Conservation (phyloP, 2,797 vertebrate genomes). For the Leptatherina wallacei region DNA sequence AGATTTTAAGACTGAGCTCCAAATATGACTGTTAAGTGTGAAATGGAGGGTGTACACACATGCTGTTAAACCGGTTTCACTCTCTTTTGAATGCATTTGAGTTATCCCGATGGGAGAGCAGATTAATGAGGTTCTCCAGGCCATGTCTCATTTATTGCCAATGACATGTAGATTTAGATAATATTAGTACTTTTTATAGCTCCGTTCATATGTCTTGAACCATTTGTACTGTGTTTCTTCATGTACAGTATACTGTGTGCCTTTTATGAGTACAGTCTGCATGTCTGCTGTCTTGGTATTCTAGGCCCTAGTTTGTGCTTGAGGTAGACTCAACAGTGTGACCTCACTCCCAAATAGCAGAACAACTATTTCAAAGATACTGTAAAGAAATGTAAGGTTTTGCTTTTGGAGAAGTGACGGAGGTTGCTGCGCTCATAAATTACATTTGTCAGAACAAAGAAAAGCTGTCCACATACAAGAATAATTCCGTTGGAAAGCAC, state of each 20-base stretch:
- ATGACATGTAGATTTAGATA: constrained; percentile 61
- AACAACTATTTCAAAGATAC: constrained; percentile 46
- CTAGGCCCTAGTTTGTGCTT: constrained; percentile 75
- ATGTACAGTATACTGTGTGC: constrained; percentile 80
- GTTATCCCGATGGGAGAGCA: constrained; percentile 36
- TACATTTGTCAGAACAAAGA: constrained; percentile 32
- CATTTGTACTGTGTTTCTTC: constrained; percentile 72
- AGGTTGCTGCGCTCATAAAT: constrained; percentile 22
- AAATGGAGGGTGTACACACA: constrained; percentile 24
- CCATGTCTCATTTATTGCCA: constrained; percentile 62
- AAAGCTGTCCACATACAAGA: constrained; percentile 26
- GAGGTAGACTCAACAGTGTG: constrained; percentile 69
- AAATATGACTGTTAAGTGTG: constrained; percentile 29
- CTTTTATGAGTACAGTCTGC: constrained; percentile 77
- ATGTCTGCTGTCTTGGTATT: constrained; percentile 78
- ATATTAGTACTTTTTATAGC: constrained; percentile 68
- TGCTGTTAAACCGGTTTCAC: constrained; percentile 40
- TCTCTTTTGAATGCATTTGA: constrained; percentile 33
- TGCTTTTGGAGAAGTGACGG: constrained; percentile 32
- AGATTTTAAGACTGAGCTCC: constrained; percentile 18
- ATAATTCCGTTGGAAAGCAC: constrained; percentile 21
- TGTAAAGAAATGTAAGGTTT: constrained; percentile 37
- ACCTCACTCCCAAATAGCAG: constrained; percentile 64
- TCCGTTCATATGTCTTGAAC: constrained; percentile 62
- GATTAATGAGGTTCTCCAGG: constrained; percentile 46